Evolutionary conservation across 2,797 vertebrate species (phyloP).

Genomic region (Alcedo atthis): DNA sequence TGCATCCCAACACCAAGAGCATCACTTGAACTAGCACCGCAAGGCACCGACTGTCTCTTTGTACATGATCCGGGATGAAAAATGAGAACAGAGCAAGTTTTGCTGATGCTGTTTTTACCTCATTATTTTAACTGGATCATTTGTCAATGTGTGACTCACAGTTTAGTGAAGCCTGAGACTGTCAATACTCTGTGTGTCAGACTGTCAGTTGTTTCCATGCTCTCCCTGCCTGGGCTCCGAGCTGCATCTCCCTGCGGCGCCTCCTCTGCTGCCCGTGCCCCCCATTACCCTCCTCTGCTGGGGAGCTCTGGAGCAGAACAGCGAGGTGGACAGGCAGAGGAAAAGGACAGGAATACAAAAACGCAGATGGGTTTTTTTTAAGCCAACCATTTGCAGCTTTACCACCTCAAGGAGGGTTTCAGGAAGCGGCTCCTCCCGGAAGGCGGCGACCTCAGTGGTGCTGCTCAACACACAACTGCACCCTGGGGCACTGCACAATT

Average conservation of each 20-base stretch:
- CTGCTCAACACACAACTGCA: conserved; percentile 28
- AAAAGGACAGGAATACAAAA: conserved; percentile 3
- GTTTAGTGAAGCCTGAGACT: neutral
- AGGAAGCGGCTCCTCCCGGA: conserved; percentile 64
- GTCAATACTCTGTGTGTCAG: neutral
- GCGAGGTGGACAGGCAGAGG: neutral
- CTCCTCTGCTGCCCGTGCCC: neutral
- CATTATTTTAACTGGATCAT: neutral
- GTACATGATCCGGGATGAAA: neutral
- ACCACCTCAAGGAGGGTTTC: conserved; percentile 27
- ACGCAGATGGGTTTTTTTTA: conserved; percentile 62
- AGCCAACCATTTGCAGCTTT: conserved; percentile 61
- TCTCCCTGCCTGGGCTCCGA: neutral
- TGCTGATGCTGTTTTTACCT: neutral
- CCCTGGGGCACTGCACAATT: too few relatives aligned
- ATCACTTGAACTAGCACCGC: neutral
- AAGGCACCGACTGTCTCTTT: neutral
- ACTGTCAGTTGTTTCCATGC: neutral
- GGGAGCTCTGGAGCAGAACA: neutral
- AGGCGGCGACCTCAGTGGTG: conserved; percentile 58
- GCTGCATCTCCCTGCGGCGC: neutral
- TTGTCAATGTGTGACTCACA: neutral
- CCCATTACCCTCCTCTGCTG: neutral
- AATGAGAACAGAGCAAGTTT: neutral
- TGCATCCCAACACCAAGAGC: neutral